phyloP scores from a whole-genome alignment of 2,113 vertebrate genomes.

The Chaenocephalus aceratus region DNA sequence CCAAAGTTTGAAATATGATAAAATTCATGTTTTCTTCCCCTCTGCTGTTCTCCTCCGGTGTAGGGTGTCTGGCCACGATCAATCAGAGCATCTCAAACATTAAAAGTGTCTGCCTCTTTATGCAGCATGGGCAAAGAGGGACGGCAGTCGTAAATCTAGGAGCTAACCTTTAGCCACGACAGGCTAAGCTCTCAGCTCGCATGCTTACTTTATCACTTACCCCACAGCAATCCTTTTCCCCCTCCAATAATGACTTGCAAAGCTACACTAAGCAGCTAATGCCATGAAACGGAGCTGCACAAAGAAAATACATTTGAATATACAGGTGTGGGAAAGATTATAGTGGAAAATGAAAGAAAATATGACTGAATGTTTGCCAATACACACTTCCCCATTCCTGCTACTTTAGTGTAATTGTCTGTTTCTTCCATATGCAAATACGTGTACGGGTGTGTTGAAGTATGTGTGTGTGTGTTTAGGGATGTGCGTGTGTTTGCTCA shows the following conservation, averaged over 20 bases:
- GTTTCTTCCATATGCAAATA: constrained; percentile 29
- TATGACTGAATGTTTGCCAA: background rate
- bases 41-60: background rate
- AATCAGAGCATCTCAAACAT: constrained; percentile 64
- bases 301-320: constrained; percentile 6
- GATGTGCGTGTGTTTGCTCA: constrained; percentile 31
- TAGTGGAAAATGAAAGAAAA: constrained; percentile 16
- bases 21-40: background rate
- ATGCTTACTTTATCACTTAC: constrained; percentile 61
- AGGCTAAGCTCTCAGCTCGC: constrained; percentile 66
- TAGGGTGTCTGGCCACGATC: constrained; percentile 43
- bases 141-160: constrained; percentile 66
- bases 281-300: constrained; percentile 31
- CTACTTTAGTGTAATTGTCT: constrained; percentile 24
- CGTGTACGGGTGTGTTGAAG: constrained; percentile 15
- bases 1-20: constrained; percentile 11
- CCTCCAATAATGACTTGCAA: constrained; percentile 58
- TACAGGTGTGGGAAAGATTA: constrained; percentile 16
- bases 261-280: constrained; percentile 52
- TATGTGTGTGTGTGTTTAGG: constrained; percentile 17
- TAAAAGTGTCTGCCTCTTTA: constrained; percentile 61
- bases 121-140: constrained; percentile 47
- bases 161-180: constrained; percentile 75
- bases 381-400: constrained; percentile 8
- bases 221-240: constrained; percentile 43